These are phyloP conservation scores for Mesembrinibis cayennensis DNA, from an alignment of 2,113 vertebrate species.

Conservation along the genomic window DNA sequence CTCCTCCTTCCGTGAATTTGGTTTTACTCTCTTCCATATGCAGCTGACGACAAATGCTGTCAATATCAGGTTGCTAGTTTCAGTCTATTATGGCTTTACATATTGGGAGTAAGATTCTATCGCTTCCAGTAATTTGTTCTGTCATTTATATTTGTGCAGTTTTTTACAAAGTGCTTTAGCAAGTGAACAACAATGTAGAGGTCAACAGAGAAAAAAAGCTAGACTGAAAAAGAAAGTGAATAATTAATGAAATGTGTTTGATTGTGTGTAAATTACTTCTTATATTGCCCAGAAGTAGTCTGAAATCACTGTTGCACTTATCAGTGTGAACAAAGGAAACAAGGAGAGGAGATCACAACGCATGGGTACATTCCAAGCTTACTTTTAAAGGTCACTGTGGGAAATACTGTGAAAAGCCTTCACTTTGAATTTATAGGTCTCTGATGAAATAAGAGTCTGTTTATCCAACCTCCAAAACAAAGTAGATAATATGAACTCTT, in stretches of 20 bases:
- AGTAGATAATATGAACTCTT: background rate
- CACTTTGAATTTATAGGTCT: background rate
- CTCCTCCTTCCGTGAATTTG: background rate
- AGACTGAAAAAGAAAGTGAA: background rate
- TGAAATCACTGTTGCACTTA: background rate
- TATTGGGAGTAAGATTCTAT: background rate
- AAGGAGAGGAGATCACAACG: background rate
- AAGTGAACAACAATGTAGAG: background rate
- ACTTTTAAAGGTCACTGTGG: background rate
- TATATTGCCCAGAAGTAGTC: background rate
- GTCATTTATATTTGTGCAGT: background rate
- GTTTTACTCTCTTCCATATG: background rate
- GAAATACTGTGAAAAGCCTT: background rate
- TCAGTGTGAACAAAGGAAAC: background rate
- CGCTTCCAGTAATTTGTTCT: background rate
- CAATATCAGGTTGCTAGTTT: background rate
- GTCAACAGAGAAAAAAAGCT: fast-evolving
- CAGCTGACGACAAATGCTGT: background rate
- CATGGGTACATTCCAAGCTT: background rate
- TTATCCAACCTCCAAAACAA: background rate
- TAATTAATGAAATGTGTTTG: background rate
- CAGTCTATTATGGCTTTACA: background rate
- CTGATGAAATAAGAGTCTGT: background rate
- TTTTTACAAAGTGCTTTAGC: background rate
- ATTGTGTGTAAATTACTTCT: background rate